phyloP scores from a whole-genome alignment of 1,140 invertebrate species.

The Lasioglossum albipes region DNA sequence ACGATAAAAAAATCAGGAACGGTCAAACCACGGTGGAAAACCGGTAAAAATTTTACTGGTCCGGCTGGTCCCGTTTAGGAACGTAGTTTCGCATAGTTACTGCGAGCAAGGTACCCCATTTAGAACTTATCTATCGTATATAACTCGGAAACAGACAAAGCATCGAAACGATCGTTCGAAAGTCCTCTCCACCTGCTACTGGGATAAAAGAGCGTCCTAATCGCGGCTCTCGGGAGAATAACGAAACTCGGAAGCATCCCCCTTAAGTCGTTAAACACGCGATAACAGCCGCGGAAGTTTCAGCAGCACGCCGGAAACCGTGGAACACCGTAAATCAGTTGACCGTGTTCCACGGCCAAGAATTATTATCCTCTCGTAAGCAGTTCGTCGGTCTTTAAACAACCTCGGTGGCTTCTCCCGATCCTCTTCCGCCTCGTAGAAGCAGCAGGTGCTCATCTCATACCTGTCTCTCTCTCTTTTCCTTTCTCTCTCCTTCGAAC shows the following conservation, averaged over 20 bases:
- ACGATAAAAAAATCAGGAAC: background rate
- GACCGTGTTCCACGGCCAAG: background rate
- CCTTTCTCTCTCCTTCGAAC: no score
- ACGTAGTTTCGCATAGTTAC: background rate
- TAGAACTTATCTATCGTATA: no score
- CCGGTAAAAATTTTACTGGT: constrained; percentile 28
- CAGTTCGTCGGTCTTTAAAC: background rate
- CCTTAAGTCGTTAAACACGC: constrained; percentile 11
- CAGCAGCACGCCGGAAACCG: background rate
- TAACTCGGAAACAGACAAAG: no score
- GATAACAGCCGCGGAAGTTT: background rate
- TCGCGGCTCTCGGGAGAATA: background rate
- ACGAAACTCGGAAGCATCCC: background rate
- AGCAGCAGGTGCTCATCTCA: no score
- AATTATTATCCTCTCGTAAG: constrained; percentile 7
- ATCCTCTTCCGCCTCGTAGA: background rate
- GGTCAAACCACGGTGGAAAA: background rate
- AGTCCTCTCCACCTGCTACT: background rate
- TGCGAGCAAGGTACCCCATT: no score
- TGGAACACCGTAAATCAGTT: constrained; percentile 11
- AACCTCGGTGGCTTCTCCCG: background rate
- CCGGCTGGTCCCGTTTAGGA: background rate
- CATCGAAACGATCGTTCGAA: no score
- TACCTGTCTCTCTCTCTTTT: no score
- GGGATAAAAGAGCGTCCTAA: background rate